Evolutionary conservation across 2,888 invertebrate genomes (phyloP).

Genomic region (Watsonalla binaria): DNA sequence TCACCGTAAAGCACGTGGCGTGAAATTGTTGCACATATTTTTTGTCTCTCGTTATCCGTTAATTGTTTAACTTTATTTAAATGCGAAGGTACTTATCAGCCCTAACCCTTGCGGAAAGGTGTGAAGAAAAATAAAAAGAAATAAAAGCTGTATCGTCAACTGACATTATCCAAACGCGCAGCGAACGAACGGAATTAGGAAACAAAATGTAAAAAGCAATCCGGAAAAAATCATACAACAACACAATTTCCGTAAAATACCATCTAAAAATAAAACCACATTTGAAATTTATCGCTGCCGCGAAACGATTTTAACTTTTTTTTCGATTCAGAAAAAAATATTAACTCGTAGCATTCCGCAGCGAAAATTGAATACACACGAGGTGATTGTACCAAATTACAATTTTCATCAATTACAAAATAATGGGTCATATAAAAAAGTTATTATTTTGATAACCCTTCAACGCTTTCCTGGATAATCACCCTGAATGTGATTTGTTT

Average conservation of each 20-base stretch:
- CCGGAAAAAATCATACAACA: conserved; percentile 4
- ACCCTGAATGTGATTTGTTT: too few relatives aligned
- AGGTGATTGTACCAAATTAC: conserved; percentile 30
- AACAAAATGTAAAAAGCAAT: conserved; percentile 1
- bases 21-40: too few relatives aligned
- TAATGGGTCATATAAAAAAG: conserved; percentile 11
- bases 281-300: conserved; percentile 9
- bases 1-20: too few relatives aligned
- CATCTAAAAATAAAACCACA: conserved; percentile 6
- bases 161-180: neutral
- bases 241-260: neutral
- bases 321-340: conserved; percentile 12
- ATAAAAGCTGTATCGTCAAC: too few relatives aligned
- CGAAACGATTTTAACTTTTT: conserved; percentile 11
- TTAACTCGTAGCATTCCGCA: conserved; percentile 10
- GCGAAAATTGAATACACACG: conserved; percentile 23
- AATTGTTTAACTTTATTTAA: too few relatives aligned
- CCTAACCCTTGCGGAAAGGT: too few relatives aligned
- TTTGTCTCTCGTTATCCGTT: too few relatives aligned
- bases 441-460: too few relatives aligned
- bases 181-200: neutral
- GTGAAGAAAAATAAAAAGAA: too few relatives aligned
- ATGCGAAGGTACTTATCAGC: too few relatives aligned
- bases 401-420: conserved; percentile 30
- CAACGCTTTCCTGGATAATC: too few relatives aligned